Percentiles rank a stretch among this genome's conserved stretches.
Conservation (phyloP, 2,113 vertebrate species). For the Myotis davidii region DNA sequence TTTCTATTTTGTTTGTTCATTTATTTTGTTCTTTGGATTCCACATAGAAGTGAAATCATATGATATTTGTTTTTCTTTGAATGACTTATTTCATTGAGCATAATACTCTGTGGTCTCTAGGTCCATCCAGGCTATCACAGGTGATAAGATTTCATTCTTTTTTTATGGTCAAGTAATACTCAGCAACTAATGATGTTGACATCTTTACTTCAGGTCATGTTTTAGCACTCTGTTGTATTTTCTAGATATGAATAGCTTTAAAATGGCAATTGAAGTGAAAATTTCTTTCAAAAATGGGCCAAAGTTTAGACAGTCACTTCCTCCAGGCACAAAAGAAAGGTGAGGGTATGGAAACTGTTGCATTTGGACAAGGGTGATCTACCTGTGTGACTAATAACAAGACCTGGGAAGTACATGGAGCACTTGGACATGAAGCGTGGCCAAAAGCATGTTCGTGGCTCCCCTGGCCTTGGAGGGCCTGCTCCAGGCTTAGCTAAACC, state of each 20-base stretch:
- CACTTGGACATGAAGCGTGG: background rate
- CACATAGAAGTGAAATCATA: background rate
- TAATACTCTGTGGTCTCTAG: background rate
- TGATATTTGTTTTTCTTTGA: background rate
- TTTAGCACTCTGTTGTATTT: background rate
- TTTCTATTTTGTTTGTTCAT: background rate
- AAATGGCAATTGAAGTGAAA: background rate
- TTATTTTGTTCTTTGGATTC: background rate
- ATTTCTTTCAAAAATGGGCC: background rate
- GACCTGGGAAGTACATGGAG: background rate
- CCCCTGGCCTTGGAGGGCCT: background rate
- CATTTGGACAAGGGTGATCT: background rate
- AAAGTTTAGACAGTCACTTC: background rate
- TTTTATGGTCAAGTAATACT: background rate
- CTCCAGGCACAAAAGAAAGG: background rate
- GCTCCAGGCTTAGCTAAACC: background rate
- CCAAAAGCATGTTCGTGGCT: background rate
- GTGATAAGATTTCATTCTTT: background rate
- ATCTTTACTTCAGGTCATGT: conserved; percentile 3
- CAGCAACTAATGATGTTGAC: background rate
- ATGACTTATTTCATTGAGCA: background rate
- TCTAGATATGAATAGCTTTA: conserved; percentile 6
- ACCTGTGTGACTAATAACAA: background rate
- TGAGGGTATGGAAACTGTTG: background rate
- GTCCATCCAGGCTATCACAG: background rate